A percentile compares a stretch with the other conserved stretches of the same genome.
Conservation (phyloP, 2,888 invertebrate genomes). For the Cremastinae sp. region DNA sequence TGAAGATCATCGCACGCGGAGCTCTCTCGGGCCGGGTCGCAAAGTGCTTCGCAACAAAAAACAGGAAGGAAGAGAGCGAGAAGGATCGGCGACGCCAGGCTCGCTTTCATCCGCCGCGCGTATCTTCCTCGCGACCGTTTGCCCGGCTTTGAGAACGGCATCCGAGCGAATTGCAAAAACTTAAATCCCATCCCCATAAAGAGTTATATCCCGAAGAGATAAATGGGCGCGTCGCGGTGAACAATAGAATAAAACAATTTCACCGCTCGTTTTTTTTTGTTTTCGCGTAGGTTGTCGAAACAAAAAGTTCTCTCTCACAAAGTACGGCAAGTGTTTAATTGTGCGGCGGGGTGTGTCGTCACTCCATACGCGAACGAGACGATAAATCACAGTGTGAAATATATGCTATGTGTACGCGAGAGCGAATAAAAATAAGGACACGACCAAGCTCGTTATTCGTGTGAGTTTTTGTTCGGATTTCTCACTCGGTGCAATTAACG, state of each 20-base stretch:
- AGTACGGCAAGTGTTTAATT: neutral
- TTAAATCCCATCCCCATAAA: neutral
- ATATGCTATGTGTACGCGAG: neutral
- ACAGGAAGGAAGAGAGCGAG: conserved; percentile 6
- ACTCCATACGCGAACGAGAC: conserved; percentile 3
- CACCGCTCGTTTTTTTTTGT: neutral
- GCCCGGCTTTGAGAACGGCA: neutral
- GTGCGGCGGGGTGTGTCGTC: conserved; percentile 18
- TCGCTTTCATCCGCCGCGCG: conserved; percentile 42
- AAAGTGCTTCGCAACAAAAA: conserved; percentile 34
- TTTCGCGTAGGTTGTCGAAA: neutral
- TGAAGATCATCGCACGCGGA: conserved; percentile 38
- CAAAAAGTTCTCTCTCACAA: neutral
- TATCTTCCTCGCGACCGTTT: conserved; percentile 3
- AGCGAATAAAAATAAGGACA: conserved; percentile 1
- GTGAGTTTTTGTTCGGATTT: conserved; percentile 41
- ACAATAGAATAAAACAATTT: neutral
- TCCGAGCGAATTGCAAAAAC: neutral
- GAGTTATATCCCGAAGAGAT: neutral
- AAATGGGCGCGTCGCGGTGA: no score
- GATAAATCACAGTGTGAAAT: conserved; percentile 11
- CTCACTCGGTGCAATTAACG: conserved; percentile 49
- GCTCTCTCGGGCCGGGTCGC: conserved; percentile 15
- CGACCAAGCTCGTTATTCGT: conserved; percentile 40
- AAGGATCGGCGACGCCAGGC: conserved; percentile 31